Evolutionary conservation across 2,888 invertebrate species (phyloP).

Genomic region (Amblyjoppa fuscipennis): DNA sequence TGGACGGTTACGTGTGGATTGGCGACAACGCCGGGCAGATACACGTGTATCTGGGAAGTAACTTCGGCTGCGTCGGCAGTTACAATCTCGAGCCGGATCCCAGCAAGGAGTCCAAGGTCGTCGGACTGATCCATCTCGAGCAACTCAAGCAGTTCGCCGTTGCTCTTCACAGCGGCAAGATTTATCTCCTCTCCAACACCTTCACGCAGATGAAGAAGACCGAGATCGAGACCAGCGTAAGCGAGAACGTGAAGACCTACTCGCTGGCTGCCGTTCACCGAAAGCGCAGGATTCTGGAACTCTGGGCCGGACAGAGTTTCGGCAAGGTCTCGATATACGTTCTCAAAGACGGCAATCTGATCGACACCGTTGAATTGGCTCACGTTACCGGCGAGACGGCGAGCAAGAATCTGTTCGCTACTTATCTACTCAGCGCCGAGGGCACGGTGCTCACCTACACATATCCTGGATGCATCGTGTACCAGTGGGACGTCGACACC

Average conservation of each 20-base stretch:
- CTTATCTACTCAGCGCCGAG: slow-evolving; percentile 89
- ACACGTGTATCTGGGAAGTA: slow-evolving; percentile 90
- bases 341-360: slow-evolving; percentile 86
- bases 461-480: slow-evolving; percentile 95
- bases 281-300: slow-evolving; percentile 87
- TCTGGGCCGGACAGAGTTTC: slow-evolving; percentile 96
- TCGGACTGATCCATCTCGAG: slow-evolving; percentile 89
- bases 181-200: slow-evolving; percentile 80
- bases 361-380: slow-evolving; percentile 89
- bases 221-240: slow-evolving; percentile 82
- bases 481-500: slow-evolving; percentile 92
- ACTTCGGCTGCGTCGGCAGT: slow-evolving; percentile 83
- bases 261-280: slow-evolving; percentile 81
- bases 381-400: slow-evolving; percentile 88
- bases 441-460: slow-evolving; percentile 92
- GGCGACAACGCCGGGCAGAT: slow-evolving; percentile 95
- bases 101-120: slow-evolving; percentile 88
- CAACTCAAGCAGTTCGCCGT: slow-evolving; percentile 92
- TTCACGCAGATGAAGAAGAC: slow-evolving; percentile 82
- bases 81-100: slow-evolving; percentile 88
- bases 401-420: slow-evolving; percentile 89
- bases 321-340: slow-evolving; percentile 93
- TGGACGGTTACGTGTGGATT: slow-evolving; percentile 94
- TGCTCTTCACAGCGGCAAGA: slow-evolving; percentile 91
- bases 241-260: slow-evolving; percentile 80